Conservation (phyloP, 2,888 invertebrate genomes). For the Exocentrus adspersus region DNA sequence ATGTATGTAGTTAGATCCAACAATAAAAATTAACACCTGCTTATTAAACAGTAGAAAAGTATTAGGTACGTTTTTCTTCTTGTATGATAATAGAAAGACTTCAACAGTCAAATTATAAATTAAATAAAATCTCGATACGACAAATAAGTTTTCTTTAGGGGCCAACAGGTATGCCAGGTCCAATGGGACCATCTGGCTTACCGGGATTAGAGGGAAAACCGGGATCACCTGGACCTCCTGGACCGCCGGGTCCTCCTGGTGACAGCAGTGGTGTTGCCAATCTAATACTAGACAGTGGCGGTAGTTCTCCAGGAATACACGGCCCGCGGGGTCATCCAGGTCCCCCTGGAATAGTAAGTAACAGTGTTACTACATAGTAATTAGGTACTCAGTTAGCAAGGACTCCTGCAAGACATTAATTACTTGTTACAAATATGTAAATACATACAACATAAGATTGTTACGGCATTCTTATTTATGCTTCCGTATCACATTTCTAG, state of each 20-base stretch:
- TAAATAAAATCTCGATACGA: no score
- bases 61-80: no score
- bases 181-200: slow-evolving; percentile 36
- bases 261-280: slow-evolving; percentile 52
- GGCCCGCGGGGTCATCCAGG: slow-evolving; percentile 70
- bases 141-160: slow-evolving; percentile 53
- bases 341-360: slow-evolving; percentile 65
- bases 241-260: slow-evolving; percentile 64
- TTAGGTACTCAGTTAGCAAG: no score
- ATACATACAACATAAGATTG: not conserved
- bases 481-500: slow-evolving; percentile 50
- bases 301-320: slow-evolving; percentile 60
- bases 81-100: no score
- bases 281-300: slow-evolving; percentile 40
- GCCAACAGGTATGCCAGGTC: slow-evolving; percentile 53
- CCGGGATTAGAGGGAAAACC: slow-evolving; percentile 53
- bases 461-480: not conserved
- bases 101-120: no score
- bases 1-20: slow-evolving; percentile 5
- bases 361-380: no score
- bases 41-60: no score
- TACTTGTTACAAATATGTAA: no score
- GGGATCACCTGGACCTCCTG: slow-evolving; percentile 60
- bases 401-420: no score
- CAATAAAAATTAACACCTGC: no score